phyloP scores from a whole-genome alignment of 2,113 vertebrate genomes.

The Rhabdomys dilectus region DNA sequence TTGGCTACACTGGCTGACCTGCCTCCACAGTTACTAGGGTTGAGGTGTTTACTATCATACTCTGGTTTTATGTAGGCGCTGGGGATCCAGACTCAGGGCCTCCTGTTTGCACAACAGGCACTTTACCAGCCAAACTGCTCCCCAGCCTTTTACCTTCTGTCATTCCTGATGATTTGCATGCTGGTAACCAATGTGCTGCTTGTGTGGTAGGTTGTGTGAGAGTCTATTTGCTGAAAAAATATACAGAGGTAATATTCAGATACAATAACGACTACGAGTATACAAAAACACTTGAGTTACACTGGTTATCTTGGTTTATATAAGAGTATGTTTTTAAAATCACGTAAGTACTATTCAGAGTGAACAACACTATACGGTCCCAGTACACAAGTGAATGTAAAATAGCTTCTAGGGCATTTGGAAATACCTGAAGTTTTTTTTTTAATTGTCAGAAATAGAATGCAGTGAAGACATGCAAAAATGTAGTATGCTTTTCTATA shows the following conservation, averaged over 20 bases:
- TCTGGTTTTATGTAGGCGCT: background rate
- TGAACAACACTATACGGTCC: background rate
- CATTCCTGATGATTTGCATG: background rate
- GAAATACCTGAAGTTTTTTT: background rate
- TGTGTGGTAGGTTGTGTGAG: background rate
- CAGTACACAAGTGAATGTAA: background rate
- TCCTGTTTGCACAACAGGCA: background rate
- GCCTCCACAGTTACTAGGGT: background rate
- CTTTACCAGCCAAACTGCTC: background rate
- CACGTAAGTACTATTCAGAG: background rate
- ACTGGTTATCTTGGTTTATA: background rate
- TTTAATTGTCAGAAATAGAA: background rate
- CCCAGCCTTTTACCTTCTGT: background rate
- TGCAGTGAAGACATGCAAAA: background rate
- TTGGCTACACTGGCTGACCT: background rate
- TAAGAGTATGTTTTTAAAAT: conserved; percentile 17
- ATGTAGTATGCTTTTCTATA: background rate
- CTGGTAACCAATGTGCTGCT: background rate
- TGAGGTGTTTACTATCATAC: background rate
- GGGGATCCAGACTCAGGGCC: background rate
- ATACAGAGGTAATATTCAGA: background rate
- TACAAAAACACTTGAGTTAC: background rate
- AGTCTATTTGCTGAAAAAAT: conserved; percentile 39
- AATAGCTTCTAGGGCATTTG: conserved; percentile 20
- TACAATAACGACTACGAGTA: background rate